Evolutionary conservation across 2,113 vertebrate species (phyloP), one percentile per base, ranked within the genome.

Genomic region (Erythrocebus patas): DNA sequence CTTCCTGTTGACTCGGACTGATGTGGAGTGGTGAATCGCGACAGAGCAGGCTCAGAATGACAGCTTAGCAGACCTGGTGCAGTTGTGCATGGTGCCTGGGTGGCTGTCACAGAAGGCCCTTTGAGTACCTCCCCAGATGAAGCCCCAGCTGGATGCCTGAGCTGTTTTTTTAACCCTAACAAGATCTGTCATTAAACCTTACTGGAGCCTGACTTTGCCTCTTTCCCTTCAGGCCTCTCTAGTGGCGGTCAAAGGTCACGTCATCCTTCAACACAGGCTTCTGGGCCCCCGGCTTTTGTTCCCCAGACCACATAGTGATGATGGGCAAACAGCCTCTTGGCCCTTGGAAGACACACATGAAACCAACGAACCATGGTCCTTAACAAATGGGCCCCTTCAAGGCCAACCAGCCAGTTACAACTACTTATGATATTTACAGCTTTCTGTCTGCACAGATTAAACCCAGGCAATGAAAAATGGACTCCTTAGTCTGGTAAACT

Each of bases 101-200:
- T 4, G 95, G 86, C 96, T 96, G 80, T 80, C 89, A 57, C 82
- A 8, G 73, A 87, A 91, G 75, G 96, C 83, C 72, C 61, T 89
- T 98, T 80, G 97, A 97, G 81, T 59, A 93, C 73, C 91, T 97
- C 96, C 98, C 98, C 98, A 98, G 92, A 99, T 97, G 96, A 97
- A 97, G 97, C 98, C 99, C 98, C 99, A 99, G 98, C 95, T 87
- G 52, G 93, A 98, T 50, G 96, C 98, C 98, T 97, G 97, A 97
- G 97, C 97, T 99, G 99, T 98, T 99, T 98, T 99, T 98, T 98
- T 99, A 99, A 99, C 99, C 99, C 98, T 99, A 99, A 99, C 98
- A 88, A 98, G 98, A 98, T 98, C 98, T 98, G 98, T 99, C 99
- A 99, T 99, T 99, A 99, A 99, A 99, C 98, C 98, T 99, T 99